A percentile compares a stretch with the other conserved stretches of the same genome.
These are phyloP conservation scores for Acronicta psi DNA, from an alignment of 2,888 invertebrate species.

Conservation along the genomic window DNA sequence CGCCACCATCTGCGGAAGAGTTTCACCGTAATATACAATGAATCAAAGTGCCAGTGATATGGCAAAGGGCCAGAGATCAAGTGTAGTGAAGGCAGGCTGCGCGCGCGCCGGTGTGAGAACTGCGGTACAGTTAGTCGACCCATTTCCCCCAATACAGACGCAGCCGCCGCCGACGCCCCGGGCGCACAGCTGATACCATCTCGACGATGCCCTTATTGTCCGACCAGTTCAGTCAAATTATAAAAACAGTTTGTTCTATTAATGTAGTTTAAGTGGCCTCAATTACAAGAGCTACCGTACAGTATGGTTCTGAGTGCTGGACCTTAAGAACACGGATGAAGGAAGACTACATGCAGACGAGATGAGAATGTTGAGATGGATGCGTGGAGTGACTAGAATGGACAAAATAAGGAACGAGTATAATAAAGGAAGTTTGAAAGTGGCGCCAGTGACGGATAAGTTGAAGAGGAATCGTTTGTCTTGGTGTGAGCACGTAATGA, in stretches of 20 bases:
- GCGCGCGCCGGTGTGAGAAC: not conserved
- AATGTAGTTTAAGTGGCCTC: too few species aligned
- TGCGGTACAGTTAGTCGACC: slow-evolving; percentile 15
- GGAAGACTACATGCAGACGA: too few species aligned
- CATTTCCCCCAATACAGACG: slow-evolving; percentile 13
- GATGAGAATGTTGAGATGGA: too few species aligned
- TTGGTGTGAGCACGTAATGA: too few species aligned
- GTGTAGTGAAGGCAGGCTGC: not conserved
- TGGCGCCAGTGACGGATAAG: too few species aligned
- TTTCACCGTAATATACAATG: not conserved
- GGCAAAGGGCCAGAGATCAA: slow-evolving; percentile 6
- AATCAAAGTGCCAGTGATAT: not conserved
- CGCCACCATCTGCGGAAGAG: not conserved
- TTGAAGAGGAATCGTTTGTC: too few species aligned
- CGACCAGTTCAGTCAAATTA: not conserved
- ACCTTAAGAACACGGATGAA: too few species aligned
- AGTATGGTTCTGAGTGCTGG: too few species aligned
- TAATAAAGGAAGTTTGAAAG: too few species aligned
- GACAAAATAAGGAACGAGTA: too few species aligned
- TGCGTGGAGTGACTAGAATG: too few species aligned
- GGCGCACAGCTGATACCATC: not conserved
- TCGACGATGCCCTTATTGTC: slow-evolving; percentile 3
- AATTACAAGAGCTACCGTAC: too few species aligned
- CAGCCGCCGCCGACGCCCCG: not conserved
- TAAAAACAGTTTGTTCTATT: not conserved